Evolutionary conservation across 1,140 invertebrate genomes (phyloP), one percentile per base, ranked within the genome.

Genomic region (Drosophila guanche): DNA sequence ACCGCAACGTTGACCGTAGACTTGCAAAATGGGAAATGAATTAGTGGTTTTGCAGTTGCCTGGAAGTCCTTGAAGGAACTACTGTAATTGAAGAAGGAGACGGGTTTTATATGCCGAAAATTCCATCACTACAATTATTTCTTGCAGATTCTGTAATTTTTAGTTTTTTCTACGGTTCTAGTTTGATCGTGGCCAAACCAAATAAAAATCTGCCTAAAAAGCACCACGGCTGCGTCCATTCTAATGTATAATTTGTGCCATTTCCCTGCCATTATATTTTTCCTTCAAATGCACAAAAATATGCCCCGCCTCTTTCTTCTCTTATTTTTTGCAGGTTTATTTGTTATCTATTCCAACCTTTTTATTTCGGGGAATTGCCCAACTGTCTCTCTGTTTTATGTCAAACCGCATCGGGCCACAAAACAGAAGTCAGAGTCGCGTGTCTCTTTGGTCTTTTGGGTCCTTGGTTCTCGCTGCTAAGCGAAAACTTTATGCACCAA

Each of bases 401-500:
- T 76, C 67, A 67, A 85, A 84, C 81, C 80, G 67, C 76, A 76
- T 63, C 42, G 58, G 62, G 62, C 57, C 60, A 57, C 45, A 65
- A 63, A 76, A 58, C 61, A 76, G 54, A 71, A 76, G 80, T 63
- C 60, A 67, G 57, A 58, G 67, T 51, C 61, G 75, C 57, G 53
- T 72, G 52, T 70, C 52, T 46, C 10, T 10, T 37, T 10, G 46
- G n/a, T 58, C 70, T 50, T 52, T 56, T 29, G 33, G 56, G 76
- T 55, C 71, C 61, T 59, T 63, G 45, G 51, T 58, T 55, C 48
- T 47, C 45, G 72, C 58, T 78, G 79, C 79, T 86, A 88, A 86
- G 81, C 77, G 81, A 86, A 81, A 86, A 86, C 78, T 86, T 86
- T 86, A 86, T 86, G 78, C 73, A 80, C 83, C 78, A 86, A 86